Conservation (phyloP, 2,797 vertebrate species). For the Eremophila alpestris region DNA sequence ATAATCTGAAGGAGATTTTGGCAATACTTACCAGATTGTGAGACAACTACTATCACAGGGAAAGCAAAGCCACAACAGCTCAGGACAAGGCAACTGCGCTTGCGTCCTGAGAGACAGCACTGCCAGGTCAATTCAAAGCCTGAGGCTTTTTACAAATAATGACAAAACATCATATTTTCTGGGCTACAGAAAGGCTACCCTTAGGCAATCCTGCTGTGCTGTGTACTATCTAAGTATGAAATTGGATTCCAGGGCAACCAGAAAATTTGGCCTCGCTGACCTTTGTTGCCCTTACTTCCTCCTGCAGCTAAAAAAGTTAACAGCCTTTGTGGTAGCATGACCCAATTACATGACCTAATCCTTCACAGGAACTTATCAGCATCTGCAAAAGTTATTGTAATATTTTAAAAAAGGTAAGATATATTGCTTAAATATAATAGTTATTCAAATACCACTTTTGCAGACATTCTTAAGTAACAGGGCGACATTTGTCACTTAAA, state of each 20-base stretch:
- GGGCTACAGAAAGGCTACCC: background rate
- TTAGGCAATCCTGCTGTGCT: background rate
- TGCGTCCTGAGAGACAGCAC: background rate
- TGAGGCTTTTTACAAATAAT: background rate
- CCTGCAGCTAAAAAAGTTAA: background rate
- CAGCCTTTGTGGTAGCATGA: background rate
- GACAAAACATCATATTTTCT: conserved; percentile 2
- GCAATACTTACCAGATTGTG: background rate
- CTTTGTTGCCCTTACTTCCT: background rate
- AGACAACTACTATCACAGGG: background rate
- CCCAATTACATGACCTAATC: background rate
- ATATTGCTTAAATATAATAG: background rate
- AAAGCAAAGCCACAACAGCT: background rate
- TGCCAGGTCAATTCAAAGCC: background rate
- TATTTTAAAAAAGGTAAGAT: background rate
- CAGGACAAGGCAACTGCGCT: background rate
- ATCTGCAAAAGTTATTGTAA: background rate
- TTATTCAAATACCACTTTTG: background rate
- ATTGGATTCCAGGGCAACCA: background rate
- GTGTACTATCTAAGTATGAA: background rate
- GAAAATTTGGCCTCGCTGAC: background rate
- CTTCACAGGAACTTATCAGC: background rate
- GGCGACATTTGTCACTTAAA: background rate
- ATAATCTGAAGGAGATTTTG: background rate
- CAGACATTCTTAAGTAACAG: background rate